Percentiles rank a stretch among this genome's conserved stretches.
phyloP scores from a whole-genome alignment of 2,888 invertebrate genomes.

The Abscondita cerata region DNA sequence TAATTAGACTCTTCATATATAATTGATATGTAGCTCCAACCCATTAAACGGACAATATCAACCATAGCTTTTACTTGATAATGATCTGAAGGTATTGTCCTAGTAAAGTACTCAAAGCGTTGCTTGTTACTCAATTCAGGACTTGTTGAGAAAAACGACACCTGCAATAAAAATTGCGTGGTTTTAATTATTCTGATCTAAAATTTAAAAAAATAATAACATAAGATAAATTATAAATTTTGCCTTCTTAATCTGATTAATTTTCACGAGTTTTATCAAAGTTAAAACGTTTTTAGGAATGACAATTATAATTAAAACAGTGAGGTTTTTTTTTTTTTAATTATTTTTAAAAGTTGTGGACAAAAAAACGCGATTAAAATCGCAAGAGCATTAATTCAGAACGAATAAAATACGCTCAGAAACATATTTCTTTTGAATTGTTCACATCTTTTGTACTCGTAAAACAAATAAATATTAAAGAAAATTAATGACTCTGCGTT shows the following conservation, averaged over 20 bases:
- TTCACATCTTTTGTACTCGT: too few species aligned
- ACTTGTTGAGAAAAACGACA: slow-evolving; percentile 94
- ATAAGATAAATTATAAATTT: neutral
- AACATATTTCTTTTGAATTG: too few species aligned
- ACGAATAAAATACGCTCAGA: too few species aligned
- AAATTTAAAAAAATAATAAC: too few species aligned
- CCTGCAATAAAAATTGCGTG: slow-evolving; percentile 69
- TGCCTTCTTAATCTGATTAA: neutral
- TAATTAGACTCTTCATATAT: slow-evolving; percentile 97
- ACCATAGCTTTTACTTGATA: slow-evolving; percentile 96
- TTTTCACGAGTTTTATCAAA: neutral
- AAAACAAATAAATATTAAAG: too few species aligned
- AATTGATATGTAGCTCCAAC: slow-evolving; percentile 94
- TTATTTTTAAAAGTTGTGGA: too few species aligned
- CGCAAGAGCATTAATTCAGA: too few species aligned
- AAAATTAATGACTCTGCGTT: too few species aligned
- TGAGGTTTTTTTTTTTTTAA: too few species aligned
- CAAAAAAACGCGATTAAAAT: too few species aligned
- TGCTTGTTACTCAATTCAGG: slow-evolving; percentile 94
- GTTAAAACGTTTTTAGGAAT: neutral
- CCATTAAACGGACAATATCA: slow-evolving; percentile 83
- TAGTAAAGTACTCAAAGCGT: slow-evolving; percentile 91
- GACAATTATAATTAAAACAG: too few species aligned
- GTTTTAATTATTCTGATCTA: too few species aligned
- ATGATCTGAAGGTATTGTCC: slow-evolving; percentile 94